A percentile compares a stretch with the other conserved stretches of the same genome.
These are phyloP conservation scores for Brachyrhaphis roseni DNA, from an alignment of 2,797 vertebrate species.

Conservation along the genomic window DNA sequence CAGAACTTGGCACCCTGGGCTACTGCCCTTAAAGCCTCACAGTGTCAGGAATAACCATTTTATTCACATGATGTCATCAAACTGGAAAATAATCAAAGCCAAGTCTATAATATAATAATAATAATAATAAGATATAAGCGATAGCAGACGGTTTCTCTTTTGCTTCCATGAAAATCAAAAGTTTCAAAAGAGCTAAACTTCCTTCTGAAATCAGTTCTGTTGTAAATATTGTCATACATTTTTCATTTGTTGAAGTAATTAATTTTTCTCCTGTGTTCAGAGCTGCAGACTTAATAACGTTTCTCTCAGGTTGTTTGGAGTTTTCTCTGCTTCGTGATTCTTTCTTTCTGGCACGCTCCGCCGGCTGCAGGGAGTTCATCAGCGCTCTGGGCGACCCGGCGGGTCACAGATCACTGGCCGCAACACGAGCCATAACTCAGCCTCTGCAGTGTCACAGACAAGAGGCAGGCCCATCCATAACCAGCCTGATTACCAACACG, in stretches of 20 bases:
- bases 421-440: conserved; percentile 54
- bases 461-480: conserved; percentile 45
- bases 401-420: conserved; percentile 49
- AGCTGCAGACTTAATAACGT: neutral
- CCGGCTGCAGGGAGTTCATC: conserved; percentile 30
- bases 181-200: neutral
- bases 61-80: neutral
- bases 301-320: neutral
- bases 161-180: neutral
- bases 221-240: neutral
- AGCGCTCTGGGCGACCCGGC: conserved; percentile 18
- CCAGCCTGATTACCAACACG: conserved; percentile 6
- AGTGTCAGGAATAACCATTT: neutral
- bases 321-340: neutral
- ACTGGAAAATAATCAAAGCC: neutral
- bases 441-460: conserved; percentile 18
- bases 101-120: too few species aligned
- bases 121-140: neutral
- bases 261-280: neutral
- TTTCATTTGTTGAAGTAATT: neutral
- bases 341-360: neutral
- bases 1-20: too few species aligned
- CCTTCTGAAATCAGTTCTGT: neutral
- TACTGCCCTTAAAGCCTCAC: too few species aligned
- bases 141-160: neutral